Percentiles rank a stretch among this genome's conserved stretches.
Conservation (phyloP, 2,113 vertebrate species). For the Podarcis raffonei region DNA sequence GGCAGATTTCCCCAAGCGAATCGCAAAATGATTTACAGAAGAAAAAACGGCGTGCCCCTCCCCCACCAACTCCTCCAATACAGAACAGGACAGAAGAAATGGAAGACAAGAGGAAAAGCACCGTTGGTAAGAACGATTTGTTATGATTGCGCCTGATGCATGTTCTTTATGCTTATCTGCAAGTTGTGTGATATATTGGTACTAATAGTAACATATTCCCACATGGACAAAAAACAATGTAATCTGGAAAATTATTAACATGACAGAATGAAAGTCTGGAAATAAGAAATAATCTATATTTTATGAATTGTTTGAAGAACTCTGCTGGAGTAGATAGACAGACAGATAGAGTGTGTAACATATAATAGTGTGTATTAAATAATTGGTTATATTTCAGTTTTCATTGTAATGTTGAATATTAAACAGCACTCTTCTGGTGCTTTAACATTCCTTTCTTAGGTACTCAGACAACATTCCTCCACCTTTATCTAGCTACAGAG, state of each 20-base stretch:
- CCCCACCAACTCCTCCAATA: slow-evolving; percentile 77
- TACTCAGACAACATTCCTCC: not conserved
- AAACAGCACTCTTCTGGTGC: not conserved
- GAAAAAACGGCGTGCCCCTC: slow-evolving; percentile 91
- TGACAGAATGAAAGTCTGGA: slow-evolving; percentile 67
- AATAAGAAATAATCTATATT: not conserved
- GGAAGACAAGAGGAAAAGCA: slow-evolving; percentile 87
- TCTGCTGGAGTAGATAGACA: not conserved
- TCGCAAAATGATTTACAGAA: slow-evolving; percentile 80
- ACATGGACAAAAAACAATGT: not conserved
- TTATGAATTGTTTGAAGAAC: not conserved
- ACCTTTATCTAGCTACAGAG: not conserved
- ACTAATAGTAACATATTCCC: slow-evolving; percentile 28
- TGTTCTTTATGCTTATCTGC: slow-evolving; percentile 6
- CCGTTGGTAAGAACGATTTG: slow-evolving; percentile 80
- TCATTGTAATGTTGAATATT: not conserved
- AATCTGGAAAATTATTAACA: not conserved
- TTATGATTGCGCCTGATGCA: slow-evolving; percentile 17
- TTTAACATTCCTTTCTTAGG: not conserved
- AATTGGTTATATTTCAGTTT: not conserved
- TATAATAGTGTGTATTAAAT: too few relatives aligned
- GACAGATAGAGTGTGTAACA: not conserved
- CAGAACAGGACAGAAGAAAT: slow-evolving; percentile 82
- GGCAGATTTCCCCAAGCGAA: slow-evolving; percentile 76
- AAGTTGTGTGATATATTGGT: slow-evolving; percentile 1